phyloP scores from a whole-genome alignment of 2,113 vertebrate species.

The Carettochelys insculpta region DNA sequence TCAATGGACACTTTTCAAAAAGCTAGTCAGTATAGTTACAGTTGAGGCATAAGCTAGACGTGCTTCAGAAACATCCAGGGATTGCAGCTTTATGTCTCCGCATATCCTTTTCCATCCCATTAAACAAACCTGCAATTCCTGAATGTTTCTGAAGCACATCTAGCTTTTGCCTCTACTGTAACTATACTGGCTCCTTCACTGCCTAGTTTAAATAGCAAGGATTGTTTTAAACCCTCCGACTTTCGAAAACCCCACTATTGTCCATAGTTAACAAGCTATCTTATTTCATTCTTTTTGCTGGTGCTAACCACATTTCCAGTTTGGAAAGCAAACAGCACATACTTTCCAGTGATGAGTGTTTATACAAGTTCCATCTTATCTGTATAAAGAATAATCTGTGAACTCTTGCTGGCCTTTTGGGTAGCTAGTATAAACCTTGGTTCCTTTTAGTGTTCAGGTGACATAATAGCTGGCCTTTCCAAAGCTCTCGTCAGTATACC shows the following conservation, averaged over 20 bases:
- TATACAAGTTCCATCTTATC: slow-evolving; percentile 68
- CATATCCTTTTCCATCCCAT: background rate
- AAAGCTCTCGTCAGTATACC: slow-evolving; percentile 35
- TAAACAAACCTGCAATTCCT: background rate
- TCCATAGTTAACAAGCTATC: slow-evolving; percentile 20
- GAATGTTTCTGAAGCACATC: background rate
- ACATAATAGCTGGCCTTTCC: slow-evolving; percentile 54
- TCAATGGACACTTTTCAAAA: no score
- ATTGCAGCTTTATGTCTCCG: no score
- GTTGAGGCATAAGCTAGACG: no score
- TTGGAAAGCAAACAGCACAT: slow-evolving; percentile 66
- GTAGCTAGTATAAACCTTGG: slow-evolving; percentile 64
- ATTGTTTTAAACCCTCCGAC: background rate
- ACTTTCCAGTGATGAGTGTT: slow-evolving; percentile 62
- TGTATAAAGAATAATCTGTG: slow-evolving; percentile 71
- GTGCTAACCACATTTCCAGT: slow-evolving; percentile 58
- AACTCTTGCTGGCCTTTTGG: slow-evolving; percentile 65
- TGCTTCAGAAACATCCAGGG: no score
- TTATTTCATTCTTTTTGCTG: slow-evolving; percentile 45
- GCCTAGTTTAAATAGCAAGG: background rate
- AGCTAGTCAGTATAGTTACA: no score
- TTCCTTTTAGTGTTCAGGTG: slow-evolving; percentile 74
- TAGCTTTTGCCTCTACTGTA: background rate
- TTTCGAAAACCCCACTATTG: slow-evolving; percentile 20
- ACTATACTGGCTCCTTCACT: background rate